Base-by-base conservation (phyloP, 64 coral and sea anemone genomes). In the Porites lutea region DNA sequence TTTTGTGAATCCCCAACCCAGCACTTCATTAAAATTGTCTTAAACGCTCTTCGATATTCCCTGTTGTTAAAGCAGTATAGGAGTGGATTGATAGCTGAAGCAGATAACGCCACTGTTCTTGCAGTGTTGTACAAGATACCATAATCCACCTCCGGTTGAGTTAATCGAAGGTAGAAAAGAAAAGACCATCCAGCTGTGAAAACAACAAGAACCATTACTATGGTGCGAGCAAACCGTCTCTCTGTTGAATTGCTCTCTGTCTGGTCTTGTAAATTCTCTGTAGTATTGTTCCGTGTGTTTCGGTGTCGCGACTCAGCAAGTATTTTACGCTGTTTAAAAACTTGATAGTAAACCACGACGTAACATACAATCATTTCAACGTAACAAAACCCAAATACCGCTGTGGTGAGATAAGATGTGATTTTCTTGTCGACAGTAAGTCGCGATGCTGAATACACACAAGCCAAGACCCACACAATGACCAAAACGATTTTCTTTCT, bases 1-100 rank as follows among this genome's bases (percentile, higher is more conserved):
- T 16, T 43, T 21, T 3, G 19, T 67, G 47, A 13, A 65, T 47
- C 48, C 1, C 22, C 37, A 18, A 27, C 53, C 3, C 54, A 57
- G 13, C 58, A 86, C 43, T 49, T 89, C 18, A 54, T 62, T 43
- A 94, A 47, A 89, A 94, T 87, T 79, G 54, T 87, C 54, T 79
- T 93, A 54, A 96, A 96, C 4, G 94, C 94, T 49, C 75, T 87
- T 43, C 89, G 82, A 54, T 91, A 99, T 65, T 96, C 85, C 48
- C 71, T 89, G 52, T 94, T 99, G 59, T 89, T 93, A 48, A 99
- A 89, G 66, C 94, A 96, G 49, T 99, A 99, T 9, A 99, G 22
- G 8, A 82, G 15, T 45, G 94, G 91, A 47, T 96, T 99, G 12
- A 87, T 65, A 10, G 94, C 91, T 12, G 88, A 96, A 3, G 92